Percentiles rank a stretch among this genome's conserved stretches.
Conservation (phyloP, 2,888 invertebrate species). For the Pandemis heparana region DNA sequence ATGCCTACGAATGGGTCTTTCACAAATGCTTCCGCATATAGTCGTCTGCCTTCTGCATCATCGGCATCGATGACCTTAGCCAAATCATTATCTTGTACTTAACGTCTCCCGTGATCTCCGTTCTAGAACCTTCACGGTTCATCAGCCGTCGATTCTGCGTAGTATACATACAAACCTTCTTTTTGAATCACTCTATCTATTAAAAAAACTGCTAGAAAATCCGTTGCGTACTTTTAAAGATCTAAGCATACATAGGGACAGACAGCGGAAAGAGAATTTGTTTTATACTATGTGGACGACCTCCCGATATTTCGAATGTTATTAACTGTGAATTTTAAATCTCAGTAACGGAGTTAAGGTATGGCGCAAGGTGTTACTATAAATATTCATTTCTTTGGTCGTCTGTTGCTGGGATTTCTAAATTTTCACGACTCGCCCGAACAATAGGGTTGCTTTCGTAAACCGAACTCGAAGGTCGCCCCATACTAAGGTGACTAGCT, state of each 20-base stretch:
- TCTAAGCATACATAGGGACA: too few relatives aligned
- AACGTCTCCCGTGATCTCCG: neutral
- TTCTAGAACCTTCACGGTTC: neutral
- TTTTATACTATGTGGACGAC: too few relatives aligned
- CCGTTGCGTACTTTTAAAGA: too few relatives aligned
- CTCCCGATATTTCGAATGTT: too few relatives aligned
- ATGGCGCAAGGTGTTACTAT: neutral
- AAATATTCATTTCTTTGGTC: slow-evolving; percentile 6
- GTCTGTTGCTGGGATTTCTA: neutral
- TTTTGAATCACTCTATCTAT: too few relatives aligned
- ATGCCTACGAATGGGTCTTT: too few relatives aligned
- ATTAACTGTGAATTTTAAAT: neutral
- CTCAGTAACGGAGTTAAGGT: neutral
- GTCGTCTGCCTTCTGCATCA: too few relatives aligned
- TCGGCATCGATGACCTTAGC: neutral
- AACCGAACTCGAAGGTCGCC: neutral
- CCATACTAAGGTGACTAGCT: neutral
- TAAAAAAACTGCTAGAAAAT: too few relatives aligned
- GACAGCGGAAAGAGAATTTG: too few relatives aligned
- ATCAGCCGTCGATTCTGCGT: neutral
- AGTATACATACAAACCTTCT: too few relatives aligned
- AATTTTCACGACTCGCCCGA: neutral
- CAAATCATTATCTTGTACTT: neutral
- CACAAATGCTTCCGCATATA: too few relatives aligned
- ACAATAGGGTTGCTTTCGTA: neutral